phyloP scores from a whole-genome alignment of 2,888 invertebrate genomes.

The Notodonta dromedarius region DNA sequence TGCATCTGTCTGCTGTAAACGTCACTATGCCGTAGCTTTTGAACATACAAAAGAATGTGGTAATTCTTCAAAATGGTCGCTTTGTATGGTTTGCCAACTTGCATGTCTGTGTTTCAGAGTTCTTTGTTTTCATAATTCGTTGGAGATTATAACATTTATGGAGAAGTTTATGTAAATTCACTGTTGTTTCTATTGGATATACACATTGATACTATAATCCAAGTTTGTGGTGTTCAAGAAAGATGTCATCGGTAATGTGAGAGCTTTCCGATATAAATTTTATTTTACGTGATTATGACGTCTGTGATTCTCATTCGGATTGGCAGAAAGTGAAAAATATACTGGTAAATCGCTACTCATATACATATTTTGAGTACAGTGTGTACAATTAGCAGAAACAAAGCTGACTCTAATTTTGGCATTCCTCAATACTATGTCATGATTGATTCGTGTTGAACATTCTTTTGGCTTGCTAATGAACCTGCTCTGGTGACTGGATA shows the following conservation, averaged over 20 bases:
- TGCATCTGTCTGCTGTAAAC: slow-evolving; percentile 44
- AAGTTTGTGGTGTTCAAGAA: slow-evolving; percentile 63
- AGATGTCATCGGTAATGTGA: slow-evolving; percentile 84
- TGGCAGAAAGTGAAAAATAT: slow-evolving; percentile 62
- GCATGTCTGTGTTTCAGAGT: slow-evolving; percentile 82
- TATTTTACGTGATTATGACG: slow-evolving; percentile 76
- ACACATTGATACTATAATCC: slow-evolving; percentile 48
- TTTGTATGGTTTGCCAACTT: slow-evolving; percentile 86
- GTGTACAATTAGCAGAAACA: slow-evolving; percentile 45
- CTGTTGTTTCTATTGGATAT: slow-evolving; percentile 49
- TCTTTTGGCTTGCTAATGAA: slow-evolving; percentile 46
- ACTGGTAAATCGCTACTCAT: slow-evolving; percentile 59
- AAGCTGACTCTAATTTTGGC: slow-evolving; percentile 80
- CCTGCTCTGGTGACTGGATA: slow-evolving; percentile 26
- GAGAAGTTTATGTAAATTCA: slow-evolving; percentile 49
- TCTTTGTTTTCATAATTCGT: slow-evolving; percentile 80
- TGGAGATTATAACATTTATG: slow-evolving; percentile 52
- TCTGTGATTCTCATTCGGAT: slow-evolving; percentile 65
- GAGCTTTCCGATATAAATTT: slow-evolving; percentile 74
- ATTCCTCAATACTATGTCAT: slow-evolving; percentile 76
- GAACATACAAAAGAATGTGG: slow-evolving; percentile 86
- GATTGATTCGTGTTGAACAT: slow-evolving; percentile 65
- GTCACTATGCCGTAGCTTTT: slow-evolving; percentile 63
- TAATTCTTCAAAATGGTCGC: slow-evolving; percentile 90
- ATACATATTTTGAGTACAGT: slow-evolving; percentile 23